Conservation (phyloP, 1,140 invertebrate species). For the Nasonia vitripennis region DNA sequence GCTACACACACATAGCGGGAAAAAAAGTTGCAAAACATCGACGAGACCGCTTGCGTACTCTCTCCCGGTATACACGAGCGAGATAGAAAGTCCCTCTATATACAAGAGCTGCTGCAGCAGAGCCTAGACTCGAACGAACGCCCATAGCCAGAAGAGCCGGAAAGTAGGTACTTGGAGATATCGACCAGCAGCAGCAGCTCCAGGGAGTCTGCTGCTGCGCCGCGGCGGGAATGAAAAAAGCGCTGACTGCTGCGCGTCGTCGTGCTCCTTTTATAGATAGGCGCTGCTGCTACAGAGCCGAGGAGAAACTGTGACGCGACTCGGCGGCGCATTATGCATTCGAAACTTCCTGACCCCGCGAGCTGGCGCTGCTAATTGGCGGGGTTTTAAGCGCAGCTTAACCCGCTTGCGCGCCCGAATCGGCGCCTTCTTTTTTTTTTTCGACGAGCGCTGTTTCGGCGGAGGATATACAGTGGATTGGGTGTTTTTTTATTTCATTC, state of each 20-base stretch:
- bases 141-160: constrained; percentile 51
- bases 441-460: background rate
- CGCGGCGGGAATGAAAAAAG: constrained; percentile 54
- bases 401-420: background rate
- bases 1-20: no score
- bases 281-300: background rate
- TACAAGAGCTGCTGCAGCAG: background rate
- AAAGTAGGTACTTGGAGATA: constrained; percentile 72
- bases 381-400: constrained; percentile 4
- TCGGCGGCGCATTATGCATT: constrained; percentile 22
- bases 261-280: constrained; percentile 28
- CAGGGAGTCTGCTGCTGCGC: constrained; percentile 56
- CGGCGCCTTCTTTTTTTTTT: no score
- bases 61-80: background rate
- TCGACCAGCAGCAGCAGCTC: constrained; percentile 64
- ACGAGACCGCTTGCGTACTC: no score
- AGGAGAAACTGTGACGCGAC: background rate
- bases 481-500: background rate
- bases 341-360: constrained; percentile 33
- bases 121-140: background rate
- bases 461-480: background rate
- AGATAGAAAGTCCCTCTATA: constrained; percentile 16
- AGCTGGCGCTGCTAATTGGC: constrained; percentile 30
- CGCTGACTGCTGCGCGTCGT: constrained; percentile 51
- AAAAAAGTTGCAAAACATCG: background rate